Percentiles rank a stretch among this genome's conserved stretches.
Evolutionary conservation across 2,797 vertebrate genomes (phyloP).

Genomic region (Phoeniculus purpureus): DNA sequence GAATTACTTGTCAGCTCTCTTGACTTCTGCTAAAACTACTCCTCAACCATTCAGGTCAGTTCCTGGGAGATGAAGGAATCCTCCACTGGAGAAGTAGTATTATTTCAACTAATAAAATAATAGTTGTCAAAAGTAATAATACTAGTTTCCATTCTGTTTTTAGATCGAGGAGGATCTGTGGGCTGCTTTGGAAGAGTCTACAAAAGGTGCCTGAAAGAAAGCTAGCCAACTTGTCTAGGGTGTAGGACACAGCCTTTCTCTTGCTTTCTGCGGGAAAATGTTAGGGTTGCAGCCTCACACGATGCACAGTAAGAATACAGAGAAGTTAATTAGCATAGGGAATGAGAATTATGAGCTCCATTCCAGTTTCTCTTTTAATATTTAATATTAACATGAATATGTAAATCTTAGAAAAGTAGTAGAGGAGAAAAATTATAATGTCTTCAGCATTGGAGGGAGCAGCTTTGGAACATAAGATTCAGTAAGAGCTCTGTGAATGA

Average conservation of each 20-base stretch:
- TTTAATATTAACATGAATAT: slow-evolving; percentile 33
- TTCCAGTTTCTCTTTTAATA: neutral
- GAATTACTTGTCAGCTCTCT: neutral
- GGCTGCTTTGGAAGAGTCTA: neutral
- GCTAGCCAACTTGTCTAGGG: neutral
- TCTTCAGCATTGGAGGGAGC: neutral
- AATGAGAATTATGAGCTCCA: neutral
- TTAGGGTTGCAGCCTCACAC: neutral
- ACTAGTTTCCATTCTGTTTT: neutral
- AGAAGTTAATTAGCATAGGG: neutral
- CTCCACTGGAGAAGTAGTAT: neutral
- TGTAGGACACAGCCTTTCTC: neutral
- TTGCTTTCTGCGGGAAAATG: neutral
- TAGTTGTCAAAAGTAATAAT: neutral
- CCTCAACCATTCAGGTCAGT: neutral
- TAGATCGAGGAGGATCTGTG: neutral
- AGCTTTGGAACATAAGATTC: neutral
- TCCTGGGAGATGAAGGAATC: neutral
- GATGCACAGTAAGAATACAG: neutral
- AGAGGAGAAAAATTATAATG: neutral
- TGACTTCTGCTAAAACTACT: neutral
- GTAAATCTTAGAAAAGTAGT: neutral
- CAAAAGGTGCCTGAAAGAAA: neutral
- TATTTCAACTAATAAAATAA: neutral
- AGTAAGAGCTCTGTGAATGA: neutral